Conservation (phyloP, 2,113 vertebrate genomes). For the Dryoscopus gambensis region DNA sequence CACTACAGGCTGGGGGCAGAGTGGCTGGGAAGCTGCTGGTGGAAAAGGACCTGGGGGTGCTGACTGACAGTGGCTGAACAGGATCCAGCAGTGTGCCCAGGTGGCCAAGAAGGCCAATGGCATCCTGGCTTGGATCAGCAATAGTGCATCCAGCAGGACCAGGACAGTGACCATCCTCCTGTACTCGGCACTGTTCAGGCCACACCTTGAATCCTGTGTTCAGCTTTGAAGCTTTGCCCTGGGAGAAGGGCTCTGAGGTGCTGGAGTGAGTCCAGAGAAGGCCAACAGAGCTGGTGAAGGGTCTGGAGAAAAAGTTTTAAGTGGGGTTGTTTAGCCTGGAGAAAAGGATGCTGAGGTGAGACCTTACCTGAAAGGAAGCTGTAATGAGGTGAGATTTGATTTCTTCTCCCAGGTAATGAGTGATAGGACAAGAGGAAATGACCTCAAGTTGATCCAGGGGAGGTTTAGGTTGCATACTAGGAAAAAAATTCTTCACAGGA, state of each 20-base stretch:
- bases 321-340: neutral
- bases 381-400: neutral
- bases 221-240: neutral
- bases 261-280: neutral
- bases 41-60: neutral
- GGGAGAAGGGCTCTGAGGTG: neutral
- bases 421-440: neutral
- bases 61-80: accelerated
- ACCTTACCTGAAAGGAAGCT: neutral
- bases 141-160: neutral
- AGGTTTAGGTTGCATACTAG: neutral
- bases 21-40: neutral
- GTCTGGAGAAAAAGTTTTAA: neutral
- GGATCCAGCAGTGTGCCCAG: neutral
- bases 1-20: neutral
- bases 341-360: neutral
- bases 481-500: neutral
- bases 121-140: neutral
- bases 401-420: neutral
- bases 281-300: neutral
- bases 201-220: neutral
- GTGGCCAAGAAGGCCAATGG: neutral
- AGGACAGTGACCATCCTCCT: neutral
- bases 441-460: neutral
- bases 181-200: neutral